These are phyloP conservation scores for Idaea aversata DNA, from an alignment of 2,888 invertebrate species.

Conservation along the genomic window DNA sequence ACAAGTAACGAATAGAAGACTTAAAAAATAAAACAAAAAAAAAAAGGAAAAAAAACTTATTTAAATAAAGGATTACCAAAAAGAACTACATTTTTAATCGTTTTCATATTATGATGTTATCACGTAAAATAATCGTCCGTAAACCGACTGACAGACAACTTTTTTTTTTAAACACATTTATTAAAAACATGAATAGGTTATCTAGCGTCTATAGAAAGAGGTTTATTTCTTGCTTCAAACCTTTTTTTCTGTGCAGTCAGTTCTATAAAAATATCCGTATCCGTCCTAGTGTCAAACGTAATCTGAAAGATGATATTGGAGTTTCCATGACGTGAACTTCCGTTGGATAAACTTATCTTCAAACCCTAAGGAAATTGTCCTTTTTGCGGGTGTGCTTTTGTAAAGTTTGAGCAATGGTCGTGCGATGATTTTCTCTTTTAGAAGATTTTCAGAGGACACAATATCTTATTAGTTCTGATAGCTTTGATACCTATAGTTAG, in stretches of 20 bases:
- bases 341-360: slow-evolving; percentile 30
- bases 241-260: slow-evolving; percentile 1
- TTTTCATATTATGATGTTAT: no score
- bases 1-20: no score
- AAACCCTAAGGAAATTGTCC: slow-evolving; percentile 41
- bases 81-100: no score
- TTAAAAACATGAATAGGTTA: no score
- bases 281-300: slow-evolving; percentile 51
- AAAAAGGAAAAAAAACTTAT: no score
- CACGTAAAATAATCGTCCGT: no score
- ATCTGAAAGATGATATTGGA: slow-evolving; percentile 48
- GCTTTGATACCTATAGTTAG: neutral
- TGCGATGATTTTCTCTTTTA: slow-evolving; percentile 23
- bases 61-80: no score
- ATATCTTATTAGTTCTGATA: neutral
- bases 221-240: no score
- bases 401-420: slow-evolving; percentile 32
- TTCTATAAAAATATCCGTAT: slow-evolving; percentile 41
- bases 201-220: no score
- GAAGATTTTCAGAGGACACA: slow-evolving; percentile 7
- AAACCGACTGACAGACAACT: no score
- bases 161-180: no score
- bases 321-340: slow-evolving; percentile 39
- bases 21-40: no score
- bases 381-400: slow-evolving; percentile 34